These are phyloP conservation scores for Python bivittatus DNA, from an alignment of 2,113 vertebrate species.

Conservation along the genomic window DNA sequence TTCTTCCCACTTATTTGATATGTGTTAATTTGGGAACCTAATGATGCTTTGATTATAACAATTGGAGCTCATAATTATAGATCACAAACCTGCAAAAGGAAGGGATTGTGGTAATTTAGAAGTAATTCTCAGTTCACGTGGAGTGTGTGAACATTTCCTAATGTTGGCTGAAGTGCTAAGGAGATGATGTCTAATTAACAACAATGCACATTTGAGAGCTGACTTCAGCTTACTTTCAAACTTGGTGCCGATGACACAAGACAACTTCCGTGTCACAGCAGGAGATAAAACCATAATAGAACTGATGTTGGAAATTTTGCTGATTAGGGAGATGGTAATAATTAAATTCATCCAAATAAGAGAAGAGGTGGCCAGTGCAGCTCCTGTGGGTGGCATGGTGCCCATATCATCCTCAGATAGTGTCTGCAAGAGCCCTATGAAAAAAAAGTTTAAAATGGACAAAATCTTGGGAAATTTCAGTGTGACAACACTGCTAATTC, in stretches of 20 bases:
- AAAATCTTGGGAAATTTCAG: no score
- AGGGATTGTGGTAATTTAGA: slow-evolving; percentile 21
- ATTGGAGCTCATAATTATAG: slow-evolving; percentile 17
- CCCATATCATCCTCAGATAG: no score
- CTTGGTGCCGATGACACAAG: neutral
- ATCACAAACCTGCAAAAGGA: slow-evolving; percentile 10
- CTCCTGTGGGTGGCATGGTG: no score
- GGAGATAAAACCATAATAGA: neutral
- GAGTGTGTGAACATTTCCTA: slow-evolving; percentile 8
- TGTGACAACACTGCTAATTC: no score
- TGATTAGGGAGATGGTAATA: neutral
- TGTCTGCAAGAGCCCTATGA: no score
- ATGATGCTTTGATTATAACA: slow-evolving; percentile 32
- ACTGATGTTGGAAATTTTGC: neutral
- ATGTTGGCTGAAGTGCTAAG: slow-evolving; percentile 3
- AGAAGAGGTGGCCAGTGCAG: no score
- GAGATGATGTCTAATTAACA: slow-evolving; percentile 12
- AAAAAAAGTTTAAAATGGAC: no score
- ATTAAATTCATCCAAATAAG: no score
- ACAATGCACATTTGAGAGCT: neutral
- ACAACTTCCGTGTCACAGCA: neutral
- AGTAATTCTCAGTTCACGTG: neutral
- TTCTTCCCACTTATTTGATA: slow-evolving; percentile 12
- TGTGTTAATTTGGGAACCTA: slow-evolving; percentile 22
- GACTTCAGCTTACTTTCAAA: neutral